Base-by-base conservation (phyloP, 2,888 invertebrate genomes). In the Metopia argyrocephala region DNA sequence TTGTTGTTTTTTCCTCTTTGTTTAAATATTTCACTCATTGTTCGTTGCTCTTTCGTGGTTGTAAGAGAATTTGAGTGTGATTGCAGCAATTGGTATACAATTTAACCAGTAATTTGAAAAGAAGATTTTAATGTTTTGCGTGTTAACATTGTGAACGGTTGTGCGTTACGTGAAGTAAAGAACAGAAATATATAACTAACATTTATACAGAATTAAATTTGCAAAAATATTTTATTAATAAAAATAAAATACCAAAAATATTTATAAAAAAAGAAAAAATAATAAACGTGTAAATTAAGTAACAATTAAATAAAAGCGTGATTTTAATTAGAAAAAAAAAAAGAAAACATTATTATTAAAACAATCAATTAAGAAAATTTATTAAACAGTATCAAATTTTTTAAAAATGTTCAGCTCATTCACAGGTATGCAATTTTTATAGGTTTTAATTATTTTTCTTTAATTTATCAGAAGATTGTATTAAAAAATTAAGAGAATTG, bases 371-470 rank as follows among this genome's bases (percentile, higher is more conserved):
- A 68, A 76, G 31, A 66, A 50, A 76, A 38, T 2, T 18, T 57
- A 68, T 57, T 64, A 59, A 46, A 46, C 74, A 78, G n/a, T n/a
- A n/a, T 50, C n/a, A 79, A 69, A 48, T 38, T 71, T 28, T 27
- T 23, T 61, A 64, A 68, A 87, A 78, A 90, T 90, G 90, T 90
- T 90, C 87, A 90, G 89, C 87, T 89, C 90, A 84, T 85, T 90
- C 82, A 88, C 90, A 90, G 90, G 90, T 90, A 90, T 28, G 31
- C 48, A 38, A 48, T 23, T 18, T 21, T 38, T 28, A 15, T 20
- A 3, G 18, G 6, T 23, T 12, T n/a, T 64, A 64, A 62, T 28
- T 6, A 46, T 45, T 54, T 20, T 64, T 20, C 18, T 57, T 28
- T n/a, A 70, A n/a, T 21, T 27, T 12, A 31, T 62, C 27, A 48